phyloP scores from a whole-genome alignment of 2,888 invertebrate species.

The Calameuta filiformis region DNA sequence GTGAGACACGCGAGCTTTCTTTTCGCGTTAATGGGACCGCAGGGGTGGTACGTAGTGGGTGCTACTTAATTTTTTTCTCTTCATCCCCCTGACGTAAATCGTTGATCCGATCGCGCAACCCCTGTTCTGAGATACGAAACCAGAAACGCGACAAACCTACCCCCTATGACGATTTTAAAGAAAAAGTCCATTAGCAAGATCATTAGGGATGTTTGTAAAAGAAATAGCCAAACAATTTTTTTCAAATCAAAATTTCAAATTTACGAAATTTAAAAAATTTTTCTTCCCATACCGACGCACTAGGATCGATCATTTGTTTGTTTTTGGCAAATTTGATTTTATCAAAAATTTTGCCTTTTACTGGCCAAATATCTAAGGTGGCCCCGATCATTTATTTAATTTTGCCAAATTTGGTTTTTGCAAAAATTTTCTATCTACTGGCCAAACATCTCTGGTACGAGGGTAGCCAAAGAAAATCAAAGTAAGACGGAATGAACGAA shows the following conservation, averaged over 20 bases:
- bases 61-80: not conserved
- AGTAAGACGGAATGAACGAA: constrained; percentile 38
- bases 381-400: constrained; percentile 26
- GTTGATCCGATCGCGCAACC: not conserved
- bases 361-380: constrained; percentile 7
- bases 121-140: not conserved
- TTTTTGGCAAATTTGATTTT: constrained; percentile 22
- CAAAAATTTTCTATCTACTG: constrained; percentile 27
- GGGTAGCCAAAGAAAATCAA: constrained; percentile 27
- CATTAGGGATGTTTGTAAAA: not conserved
- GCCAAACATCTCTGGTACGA: not conserved
- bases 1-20: constrained; percentile 31
- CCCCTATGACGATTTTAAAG: not conserved
- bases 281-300: too few relatives aligned
- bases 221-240: too few relatives aligned
- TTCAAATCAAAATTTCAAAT: not conserved
- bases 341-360: constrained; percentile 26
- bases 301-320: constrained; percentile 21
- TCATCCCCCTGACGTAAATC: not conserved
- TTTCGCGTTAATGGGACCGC: constrained; percentile 1
- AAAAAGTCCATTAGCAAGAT: not conserved
- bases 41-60: not conserved
- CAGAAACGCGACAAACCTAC: not conserved
- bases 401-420: constrained; percentile 22
- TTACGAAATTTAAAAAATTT: not conserved